These are phyloP conservation scores for Scaptomyza reducta DNA, from an alignment of 2,888 invertebrate species.

Conservation along the genomic window DNA sequence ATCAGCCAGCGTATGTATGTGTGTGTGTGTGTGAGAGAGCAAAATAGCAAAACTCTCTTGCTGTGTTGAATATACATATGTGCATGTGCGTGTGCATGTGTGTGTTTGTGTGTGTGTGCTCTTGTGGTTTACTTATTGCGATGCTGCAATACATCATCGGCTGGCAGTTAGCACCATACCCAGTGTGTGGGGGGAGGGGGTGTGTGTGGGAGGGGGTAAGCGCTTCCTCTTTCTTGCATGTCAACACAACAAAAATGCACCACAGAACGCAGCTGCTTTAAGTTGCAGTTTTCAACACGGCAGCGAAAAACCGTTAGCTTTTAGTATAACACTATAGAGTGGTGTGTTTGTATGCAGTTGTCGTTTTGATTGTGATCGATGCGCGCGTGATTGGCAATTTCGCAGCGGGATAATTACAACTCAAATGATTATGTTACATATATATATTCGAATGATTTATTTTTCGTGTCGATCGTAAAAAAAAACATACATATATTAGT, in stretches of 20 bases:
- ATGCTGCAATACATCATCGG: constrained; percentile 74
- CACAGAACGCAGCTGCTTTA: too few relatives aligned
- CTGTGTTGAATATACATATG: constrained; percentile 51
- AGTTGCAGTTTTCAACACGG: too few relatives aligned
- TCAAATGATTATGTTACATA: too few relatives aligned
- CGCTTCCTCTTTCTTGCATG: background rate
- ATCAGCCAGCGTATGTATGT: constrained; percentile 28
- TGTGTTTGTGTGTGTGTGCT: constrained; percentile 37
- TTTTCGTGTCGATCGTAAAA: too few relatives aligned
- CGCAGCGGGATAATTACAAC: too few relatives aligned
- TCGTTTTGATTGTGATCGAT: too few relatives aligned
- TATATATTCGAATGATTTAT: too few relatives aligned
- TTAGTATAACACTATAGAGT: too few relatives aligned
- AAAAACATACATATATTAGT: too few relatives aligned
- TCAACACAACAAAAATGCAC: constrained; percentile 28
- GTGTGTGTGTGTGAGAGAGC: background rate
- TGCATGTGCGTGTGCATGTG: constrained; percentile 24
- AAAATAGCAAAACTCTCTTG: constrained; percentile 47
- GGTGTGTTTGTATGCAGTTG: too few relatives aligned
- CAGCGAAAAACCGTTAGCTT: too few relatives aligned
- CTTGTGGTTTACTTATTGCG: constrained; percentile 75
- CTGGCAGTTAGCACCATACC: constrained; percentile 59
- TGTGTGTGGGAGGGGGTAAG: background rate
- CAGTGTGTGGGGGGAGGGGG: background rate
- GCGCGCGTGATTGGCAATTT: too few relatives aligned